Base-by-base conservation (phyloP, 2,797 vertebrate species). In the Amblyopsis hoosieri region DNA sequence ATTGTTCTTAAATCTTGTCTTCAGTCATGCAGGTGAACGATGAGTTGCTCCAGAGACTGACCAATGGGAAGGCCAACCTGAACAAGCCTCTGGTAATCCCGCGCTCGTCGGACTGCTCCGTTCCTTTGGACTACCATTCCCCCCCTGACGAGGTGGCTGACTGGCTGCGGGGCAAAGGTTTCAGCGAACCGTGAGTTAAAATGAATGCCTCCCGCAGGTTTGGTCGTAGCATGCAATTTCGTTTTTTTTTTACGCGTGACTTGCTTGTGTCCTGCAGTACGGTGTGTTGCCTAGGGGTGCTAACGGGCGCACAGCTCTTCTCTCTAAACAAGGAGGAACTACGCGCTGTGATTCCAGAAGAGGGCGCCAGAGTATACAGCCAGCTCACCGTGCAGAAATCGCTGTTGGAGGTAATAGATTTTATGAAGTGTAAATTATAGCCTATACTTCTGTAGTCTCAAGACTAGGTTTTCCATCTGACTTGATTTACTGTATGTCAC, bases 321-420 rank as follows among this genome's bases (percentile, higher is more conserved):
- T 95, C 95, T 1, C 90, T 94, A 33, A 93, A 88, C 78, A 93
- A 93, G 66, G 91, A 93, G 3, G 93, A 94, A 82, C 86, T 97
- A 10, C 90, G 88, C 3, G 73, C 92, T 0, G 94, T 95, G 60
- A 90, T 93, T 75, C 93, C 94, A 49, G 92, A 94, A 0, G 94
- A 95, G 80, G 95, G 96, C 1, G 66, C 93, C 37, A 91, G 95
- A 67, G 95, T 96, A 49, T 96, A 95, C 91, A 96, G 95, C 77
- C 95, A 96, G 77, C 86, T 96, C 15, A 88, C 90, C 0, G 94
- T 96, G 74, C 95, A 95, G 89, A 95, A 91, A 37, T 75, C 94
- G 2, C 89, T 94, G 79, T 87, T 94, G 42, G 93, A 96, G 94
- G 95, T 13, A 37, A 2, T 37, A 6, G 33, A 57, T 52, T 12